A percentile compares a stretch with the other conserved stretches of the same genome.
phyloP scores from a whole-genome alignment of 2,113 vertebrate genomes.

The Progne subis region DNA sequence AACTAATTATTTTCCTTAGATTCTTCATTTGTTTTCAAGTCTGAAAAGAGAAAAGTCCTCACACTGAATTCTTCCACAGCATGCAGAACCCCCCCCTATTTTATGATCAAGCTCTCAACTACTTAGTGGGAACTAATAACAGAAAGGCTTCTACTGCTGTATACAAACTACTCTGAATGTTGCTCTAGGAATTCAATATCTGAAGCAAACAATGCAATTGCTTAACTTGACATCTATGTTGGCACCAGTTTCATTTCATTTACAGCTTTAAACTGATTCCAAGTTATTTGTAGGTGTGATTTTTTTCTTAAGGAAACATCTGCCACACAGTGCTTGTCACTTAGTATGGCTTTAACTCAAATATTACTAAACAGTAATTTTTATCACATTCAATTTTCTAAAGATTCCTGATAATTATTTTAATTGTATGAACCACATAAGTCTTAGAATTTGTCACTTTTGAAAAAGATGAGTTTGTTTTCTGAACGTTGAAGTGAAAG shows the following conservation, averaged over 20 bases:
- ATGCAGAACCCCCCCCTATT: neutral
- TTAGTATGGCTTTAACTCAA: neutral
- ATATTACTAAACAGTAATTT: neutral
- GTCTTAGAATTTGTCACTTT: neutral
- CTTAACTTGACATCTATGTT: neutral
- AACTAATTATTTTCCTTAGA: neutral
- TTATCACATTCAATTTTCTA: neutral
- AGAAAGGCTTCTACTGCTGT: neutral
- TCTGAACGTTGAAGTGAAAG: neutral
- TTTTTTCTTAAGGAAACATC: neutral
- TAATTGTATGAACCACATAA: neutral
- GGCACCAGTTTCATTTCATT: neutral
- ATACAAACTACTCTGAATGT: neutral
- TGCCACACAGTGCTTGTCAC: neutral
- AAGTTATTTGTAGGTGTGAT: neutral
- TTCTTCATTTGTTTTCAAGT: neutral
- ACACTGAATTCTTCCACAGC: neutral
- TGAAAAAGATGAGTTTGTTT: neutral
- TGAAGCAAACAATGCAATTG: neutral
- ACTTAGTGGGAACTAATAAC: neutral
- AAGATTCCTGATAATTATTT: slow-evolving; percentile 19
- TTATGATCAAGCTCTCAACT: neutral
- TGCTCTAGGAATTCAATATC: neutral
- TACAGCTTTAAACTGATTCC: neutral
- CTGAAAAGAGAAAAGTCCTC: neutral